Percentiles rank a stretch among this genome's conserved stretches.
Conservation (phyloP, 2,888 invertebrate species). For the Hesperia comma region DNA sequence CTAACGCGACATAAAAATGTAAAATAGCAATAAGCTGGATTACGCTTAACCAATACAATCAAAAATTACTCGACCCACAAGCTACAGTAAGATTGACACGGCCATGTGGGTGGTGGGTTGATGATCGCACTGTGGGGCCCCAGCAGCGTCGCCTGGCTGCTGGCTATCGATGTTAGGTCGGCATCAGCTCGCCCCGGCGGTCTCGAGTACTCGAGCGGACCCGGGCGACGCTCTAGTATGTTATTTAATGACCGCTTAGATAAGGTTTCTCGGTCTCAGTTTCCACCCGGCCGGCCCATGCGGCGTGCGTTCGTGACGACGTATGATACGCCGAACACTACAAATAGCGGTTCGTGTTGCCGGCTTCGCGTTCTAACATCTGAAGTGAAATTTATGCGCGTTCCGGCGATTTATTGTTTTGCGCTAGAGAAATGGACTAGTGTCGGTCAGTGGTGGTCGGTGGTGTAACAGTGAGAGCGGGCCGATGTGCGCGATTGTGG, state of each 20-base stretch:
- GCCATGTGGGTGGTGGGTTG: too few relatives aligned
- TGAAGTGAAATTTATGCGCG: too few relatives aligned
- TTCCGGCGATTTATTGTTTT: background rate
- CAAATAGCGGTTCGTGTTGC: too few relatives aligned
- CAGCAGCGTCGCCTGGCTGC: too few relatives aligned
- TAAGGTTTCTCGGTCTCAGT: slow-evolving; percentile 52
- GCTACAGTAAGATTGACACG: too few relatives aligned
- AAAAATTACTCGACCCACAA: too few relatives aligned
- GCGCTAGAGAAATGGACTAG: slow-evolving; percentile 1
- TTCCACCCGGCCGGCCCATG: slow-evolving; percentile 44
- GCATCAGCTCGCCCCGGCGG: background rate
- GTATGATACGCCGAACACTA: background rate
- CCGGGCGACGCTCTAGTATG: slow-evolving; percentile 36
- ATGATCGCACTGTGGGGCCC: too few relatives aligned
- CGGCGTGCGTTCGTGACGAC: slow-evolving; percentile 36
- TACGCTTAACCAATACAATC: too few relatives aligned
- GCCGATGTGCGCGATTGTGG: slow-evolving; percentile 5
- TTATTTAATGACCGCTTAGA: slow-evolving; percentile 45
- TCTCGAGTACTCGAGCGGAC: slow-evolving; percentile 22
- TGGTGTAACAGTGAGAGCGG: slow-evolving; percentile 30
- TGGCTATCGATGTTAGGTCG: background rate
- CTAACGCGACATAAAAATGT: too few relatives aligned
- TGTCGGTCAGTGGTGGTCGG: background rate
- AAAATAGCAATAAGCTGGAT: too few relatives aligned
- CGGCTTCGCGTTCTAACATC: too few relatives aligned